These are phyloP conservation scores for Strix aluco DNA, from an alignment of 2,113 vertebrate species.

Conservation along the genomic window DNA sequence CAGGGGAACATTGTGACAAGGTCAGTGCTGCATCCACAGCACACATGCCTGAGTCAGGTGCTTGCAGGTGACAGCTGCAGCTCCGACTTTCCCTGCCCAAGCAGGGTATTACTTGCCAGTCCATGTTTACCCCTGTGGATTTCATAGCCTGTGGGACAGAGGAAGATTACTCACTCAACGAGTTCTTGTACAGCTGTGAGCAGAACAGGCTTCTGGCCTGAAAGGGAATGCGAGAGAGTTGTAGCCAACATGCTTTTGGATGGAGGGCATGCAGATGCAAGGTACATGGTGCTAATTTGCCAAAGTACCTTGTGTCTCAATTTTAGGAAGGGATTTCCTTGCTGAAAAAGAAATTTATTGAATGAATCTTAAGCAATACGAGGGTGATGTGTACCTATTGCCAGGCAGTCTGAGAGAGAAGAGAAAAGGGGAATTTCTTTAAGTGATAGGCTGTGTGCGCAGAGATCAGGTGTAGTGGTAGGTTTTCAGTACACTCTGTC, in stretches of 20 bases:
- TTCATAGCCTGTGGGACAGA: not conserved
- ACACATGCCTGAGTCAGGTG: rapidly evolving
- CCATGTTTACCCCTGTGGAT: rapidly evolving
- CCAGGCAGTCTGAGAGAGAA: not conserved
- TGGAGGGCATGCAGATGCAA: not conserved
- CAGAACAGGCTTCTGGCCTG: not conserved
- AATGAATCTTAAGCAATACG: not conserved
- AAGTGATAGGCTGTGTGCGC: not conserved
- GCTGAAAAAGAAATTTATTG: not conserved
- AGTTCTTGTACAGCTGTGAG: not conserved
- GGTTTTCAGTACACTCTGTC: not conserved
- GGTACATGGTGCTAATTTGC: not conserved
- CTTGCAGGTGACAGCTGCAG: not conserved
- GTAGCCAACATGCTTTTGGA: not conserved
- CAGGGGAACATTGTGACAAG: rapidly evolving
- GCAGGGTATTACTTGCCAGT: too few relatives aligned
- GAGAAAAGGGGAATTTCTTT: not conserved
- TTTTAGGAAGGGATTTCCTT: not conserved
- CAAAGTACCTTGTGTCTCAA: not conserved
- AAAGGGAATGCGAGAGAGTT: not conserved
- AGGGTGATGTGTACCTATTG: not conserved
- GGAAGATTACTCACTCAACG: not conserved
- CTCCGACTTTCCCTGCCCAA: not conserved
- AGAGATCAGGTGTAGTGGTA: not conserved
- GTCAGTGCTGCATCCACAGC: not conserved